Evolutionary conservation across 2,113 vertebrate species (phyloP).

Genomic region (Cromileptes altivelis): DNA sequence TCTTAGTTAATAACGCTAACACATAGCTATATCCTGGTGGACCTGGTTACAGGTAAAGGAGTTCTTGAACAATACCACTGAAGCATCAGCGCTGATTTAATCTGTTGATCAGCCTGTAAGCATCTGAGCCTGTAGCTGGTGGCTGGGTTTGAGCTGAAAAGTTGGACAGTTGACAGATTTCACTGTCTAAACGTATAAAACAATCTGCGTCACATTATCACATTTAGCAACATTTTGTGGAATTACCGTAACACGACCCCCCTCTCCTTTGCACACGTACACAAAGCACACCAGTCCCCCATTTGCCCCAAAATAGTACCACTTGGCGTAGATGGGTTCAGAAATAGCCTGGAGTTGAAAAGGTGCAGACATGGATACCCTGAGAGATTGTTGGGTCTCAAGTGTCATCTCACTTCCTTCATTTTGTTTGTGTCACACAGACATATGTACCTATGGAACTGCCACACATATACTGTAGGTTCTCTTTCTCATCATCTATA

Average conservation of each 20-base stretch:
- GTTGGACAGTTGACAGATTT: slow-evolving; percentile 9
- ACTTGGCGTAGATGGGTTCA: slow-evolving; percentile 49
- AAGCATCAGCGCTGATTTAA: not conserved
- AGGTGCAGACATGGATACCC: slow-evolving; percentile 42
- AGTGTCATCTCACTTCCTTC: slow-evolving; percentile 64
- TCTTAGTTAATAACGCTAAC: too few species aligned
- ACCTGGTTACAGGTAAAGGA: too few species aligned
- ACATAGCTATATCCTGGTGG: too few species aligned
- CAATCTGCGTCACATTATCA: not conserved
- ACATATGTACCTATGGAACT: not conserved
- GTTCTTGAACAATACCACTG: not conserved
- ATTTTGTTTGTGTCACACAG: slow-evolving; percentile 39
- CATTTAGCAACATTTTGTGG: not conserved
- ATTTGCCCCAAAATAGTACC: slow-evolving; percentile 62
- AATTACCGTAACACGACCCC: slow-evolving; percentile 16
- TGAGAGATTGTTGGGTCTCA: slow-evolving; percentile 50
- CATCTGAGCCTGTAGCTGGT: not conserved
- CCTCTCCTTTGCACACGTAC: not conserved
- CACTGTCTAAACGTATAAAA: not conserved
- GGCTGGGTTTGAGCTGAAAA: not conserved
- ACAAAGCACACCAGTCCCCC: slow-evolving; percentile 19
- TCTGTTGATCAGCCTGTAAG: not conserved
- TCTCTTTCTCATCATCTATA: not conserved
- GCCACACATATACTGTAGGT: not conserved
- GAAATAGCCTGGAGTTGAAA: slow-evolving; percentile 69